Evolutionary conservation across 2,888 invertebrate genomes (phyloP).

Genomic region (Eustalomyia histrio): DNA sequence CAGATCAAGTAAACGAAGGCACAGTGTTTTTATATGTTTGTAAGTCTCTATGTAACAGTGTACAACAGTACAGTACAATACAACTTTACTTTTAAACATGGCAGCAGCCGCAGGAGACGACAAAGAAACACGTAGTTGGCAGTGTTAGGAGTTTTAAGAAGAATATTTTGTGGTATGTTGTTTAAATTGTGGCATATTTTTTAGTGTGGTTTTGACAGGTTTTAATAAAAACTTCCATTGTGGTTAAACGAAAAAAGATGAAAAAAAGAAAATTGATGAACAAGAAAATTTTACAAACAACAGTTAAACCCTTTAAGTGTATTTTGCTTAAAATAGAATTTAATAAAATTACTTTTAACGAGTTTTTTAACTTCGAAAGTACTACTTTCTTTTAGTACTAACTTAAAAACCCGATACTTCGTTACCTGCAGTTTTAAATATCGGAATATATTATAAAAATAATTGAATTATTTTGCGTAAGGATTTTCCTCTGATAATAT

Average conservation of each 20-base stretch:
- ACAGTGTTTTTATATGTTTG: not conserved
- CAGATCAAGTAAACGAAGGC: no score
- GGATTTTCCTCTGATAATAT: no score
- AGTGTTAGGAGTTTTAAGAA: not conserved
- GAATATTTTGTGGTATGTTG: conserved; percentile 22
- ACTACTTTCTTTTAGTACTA: no score
- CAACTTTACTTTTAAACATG: not conserved
- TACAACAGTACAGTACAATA: not conserved
- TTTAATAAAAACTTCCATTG: conserved; percentile 19
- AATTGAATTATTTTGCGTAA: no score
- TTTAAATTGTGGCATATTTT: conserved; percentile 45
- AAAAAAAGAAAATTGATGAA: conserved; percentile 4
- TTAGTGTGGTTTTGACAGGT: conserved; percentile 42
- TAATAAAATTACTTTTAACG: not conserved
- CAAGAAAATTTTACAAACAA: not conserved
- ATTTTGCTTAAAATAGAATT: not conserved
- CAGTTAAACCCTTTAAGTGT: not conserved
- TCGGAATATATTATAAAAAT: no score
- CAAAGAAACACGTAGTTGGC: not conserved
- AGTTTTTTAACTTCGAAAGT: not conserved
- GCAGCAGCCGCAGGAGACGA: conserved; percentile 21
- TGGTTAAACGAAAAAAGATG: not conserved
- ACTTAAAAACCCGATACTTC: no score
- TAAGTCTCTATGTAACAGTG: conserved; percentile 7
- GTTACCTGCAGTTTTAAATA: no score